phyloP scores from a whole-genome alignment of 2,888 invertebrate genomes.

The Neria commutata region DNA sequence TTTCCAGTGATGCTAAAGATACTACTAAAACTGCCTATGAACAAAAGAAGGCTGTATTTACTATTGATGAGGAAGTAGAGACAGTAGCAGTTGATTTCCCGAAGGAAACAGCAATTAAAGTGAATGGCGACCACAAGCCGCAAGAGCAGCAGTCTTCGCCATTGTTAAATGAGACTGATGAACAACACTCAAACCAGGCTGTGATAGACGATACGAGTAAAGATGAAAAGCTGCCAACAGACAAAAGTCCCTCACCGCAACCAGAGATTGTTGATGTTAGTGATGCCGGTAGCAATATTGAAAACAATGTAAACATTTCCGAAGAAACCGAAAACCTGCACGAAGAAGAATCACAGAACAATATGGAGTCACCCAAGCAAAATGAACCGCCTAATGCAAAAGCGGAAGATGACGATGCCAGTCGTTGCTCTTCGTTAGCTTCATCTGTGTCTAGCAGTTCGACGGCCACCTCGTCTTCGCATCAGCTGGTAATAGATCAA shows the following conservation, averaged over 20 bases:
- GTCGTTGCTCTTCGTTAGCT: conserved; percentile 28
- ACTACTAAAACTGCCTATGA: too few species aligned
- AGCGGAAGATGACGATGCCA: conserved; percentile 25
- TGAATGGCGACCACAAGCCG: not conserved
- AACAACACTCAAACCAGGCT: conserved; percentile 10
- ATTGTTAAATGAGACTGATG: too few species aligned
- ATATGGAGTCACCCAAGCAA: not conserved
- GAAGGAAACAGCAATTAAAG: too few species aligned
- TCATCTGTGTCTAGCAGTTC: conserved; percentile 35
- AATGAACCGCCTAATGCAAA: not conserved
- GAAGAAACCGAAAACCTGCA: not conserved
- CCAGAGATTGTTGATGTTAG: not conserved
- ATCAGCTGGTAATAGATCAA: conserved; percentile 59
- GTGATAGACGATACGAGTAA: conserved; percentile 3
- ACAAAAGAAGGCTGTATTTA: too few species aligned
- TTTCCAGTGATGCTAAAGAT: too few species aligned
- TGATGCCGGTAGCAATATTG: conserved; percentile 28
- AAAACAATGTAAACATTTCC: not conserved
- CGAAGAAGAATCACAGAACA: not conserved
- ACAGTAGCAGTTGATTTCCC: too few species aligned
- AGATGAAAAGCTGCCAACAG: not conserved
- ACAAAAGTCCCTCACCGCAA: not conserved
- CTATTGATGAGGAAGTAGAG: conserved; percentile 28
- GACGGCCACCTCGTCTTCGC: conserved; percentile 52
- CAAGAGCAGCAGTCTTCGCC: too few species aligned